Base-by-base conservation (phyloP, 2,113 vertebrate species). In the Lepus europaeus region DNA sequence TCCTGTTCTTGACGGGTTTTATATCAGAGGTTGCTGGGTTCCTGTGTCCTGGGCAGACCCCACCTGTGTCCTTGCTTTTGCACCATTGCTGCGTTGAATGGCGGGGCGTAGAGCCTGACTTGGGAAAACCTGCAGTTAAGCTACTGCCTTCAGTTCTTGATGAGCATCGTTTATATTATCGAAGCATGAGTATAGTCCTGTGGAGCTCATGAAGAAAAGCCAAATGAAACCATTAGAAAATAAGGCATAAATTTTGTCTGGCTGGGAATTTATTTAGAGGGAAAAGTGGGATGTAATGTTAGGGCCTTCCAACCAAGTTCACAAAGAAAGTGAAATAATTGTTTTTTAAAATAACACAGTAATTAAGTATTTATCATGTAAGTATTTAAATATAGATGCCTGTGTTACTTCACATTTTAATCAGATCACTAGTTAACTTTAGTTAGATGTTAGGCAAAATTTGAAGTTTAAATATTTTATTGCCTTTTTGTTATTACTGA, bases 381-480 rank as follows among this genome's bases (percentile, higher is more conserved):
- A 81, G 23, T 25, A 51, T 84, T 82, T 69, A 11, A 80, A 25
- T 78, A 3, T 90, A 33, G 84, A 51, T 78, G 6, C 64, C 3
- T 92, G 77, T 92, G 76, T 13, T 78, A 12, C 16, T 66, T 93
- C 12, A 36, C 29, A 11, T 70, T 90, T 81, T 66, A 33, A 69
- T 49, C 74, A 78, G 59, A 11, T 86, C n/a, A 23, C 64, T 69
- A 56, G n/a, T 91, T 89, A 23, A 64, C 33, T 90, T 77, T 85
- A 85, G 76, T 89, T 77, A 72, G 76, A 10, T 86, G 36, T 74
- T 92, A n/a, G 66, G 23, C 9, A 94, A 36, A 89, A 17, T 86
- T 83, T 87, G 85, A 96, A 66, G 13, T 66, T 85, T 82, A 92
- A 90, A 23, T 88, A 83, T 61, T 68, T 92, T 53, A 51, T 19